A percentile compares a stretch with the other conserved stretches of the same genome.
These are phyloP conservation scores for Drosophila tanythrix DNA, from an alignment of 2,888 invertebrate species.

Conservation along the genomic window DNA sequence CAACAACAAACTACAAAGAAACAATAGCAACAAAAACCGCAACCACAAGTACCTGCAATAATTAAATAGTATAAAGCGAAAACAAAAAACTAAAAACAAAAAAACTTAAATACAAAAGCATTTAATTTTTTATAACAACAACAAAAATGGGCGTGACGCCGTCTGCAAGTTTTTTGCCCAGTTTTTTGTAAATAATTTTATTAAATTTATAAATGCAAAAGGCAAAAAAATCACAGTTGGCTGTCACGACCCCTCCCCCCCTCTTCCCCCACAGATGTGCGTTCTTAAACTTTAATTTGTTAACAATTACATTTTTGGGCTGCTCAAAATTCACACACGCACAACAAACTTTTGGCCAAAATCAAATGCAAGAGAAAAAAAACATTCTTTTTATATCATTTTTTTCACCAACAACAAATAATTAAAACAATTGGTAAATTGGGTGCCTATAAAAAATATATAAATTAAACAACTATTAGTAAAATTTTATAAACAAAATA, in stretches of 20 bases:
- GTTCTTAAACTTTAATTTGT: constrained; percentile 24
- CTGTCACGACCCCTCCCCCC: constrained; percentile 24
- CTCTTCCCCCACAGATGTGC: constrained; percentile 21
- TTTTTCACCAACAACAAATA: constrained; percentile 23
- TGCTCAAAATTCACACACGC: constrained; percentile 54
- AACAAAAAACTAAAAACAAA: constrained; percentile 49
- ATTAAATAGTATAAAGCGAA: constrained; percentile 72
- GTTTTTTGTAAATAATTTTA: constrained; percentile 79
- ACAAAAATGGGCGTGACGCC: constrained; percentile 31
- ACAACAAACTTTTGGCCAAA: constrained; percentile 48
- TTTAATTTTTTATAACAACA: constrained; percentile 49
- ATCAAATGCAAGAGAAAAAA: constrained; percentile 33
- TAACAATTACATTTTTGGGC: constrained; percentile 4
- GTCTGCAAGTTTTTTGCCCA: constrained; percentile 33
- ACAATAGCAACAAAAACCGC: constrained; percentile 82
- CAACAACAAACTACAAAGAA: constrained; percentile 71
- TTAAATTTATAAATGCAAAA: constrained; percentile 72
- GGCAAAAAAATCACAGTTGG: constrained; percentile 33
- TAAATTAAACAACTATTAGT: constrained; percentile 81
- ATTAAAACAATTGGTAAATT: constrained; percentile 82
- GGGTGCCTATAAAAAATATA: constrained; percentile 84
- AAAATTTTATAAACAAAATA: constrained; percentile 80
- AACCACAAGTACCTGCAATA: constrained; percentile 85
- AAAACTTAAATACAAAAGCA: constrained; percentile 37
- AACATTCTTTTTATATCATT: constrained; percentile 46